A percentile compares a stretch with the other conserved stretches of the same genome.
These are phyloP conservation scores for Dermatemys mawii DNA, from an alignment of 2,113 vertebrate species.

Conservation along the genomic window DNA sequence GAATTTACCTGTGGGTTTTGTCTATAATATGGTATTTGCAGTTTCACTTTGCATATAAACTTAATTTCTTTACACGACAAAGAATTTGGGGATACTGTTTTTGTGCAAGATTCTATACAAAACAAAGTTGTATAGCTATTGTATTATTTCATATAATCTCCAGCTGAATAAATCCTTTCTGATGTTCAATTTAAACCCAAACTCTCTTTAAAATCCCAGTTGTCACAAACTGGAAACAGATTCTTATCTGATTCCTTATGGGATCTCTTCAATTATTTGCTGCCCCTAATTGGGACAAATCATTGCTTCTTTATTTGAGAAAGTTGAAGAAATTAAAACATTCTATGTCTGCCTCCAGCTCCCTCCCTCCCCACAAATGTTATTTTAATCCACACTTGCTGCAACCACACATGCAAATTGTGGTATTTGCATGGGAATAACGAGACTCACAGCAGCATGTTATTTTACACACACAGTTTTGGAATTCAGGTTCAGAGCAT, in stretches of 20 bases:
- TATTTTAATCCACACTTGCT: not conserved
- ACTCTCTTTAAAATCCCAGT: not conserved
- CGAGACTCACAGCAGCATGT: not conserved
- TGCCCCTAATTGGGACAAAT: not conserved
- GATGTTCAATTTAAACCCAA: not conserved
- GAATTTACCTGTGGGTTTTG: not conserved
- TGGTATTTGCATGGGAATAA: not conserved
- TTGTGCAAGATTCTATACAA: not conserved
- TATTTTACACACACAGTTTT: not conserved
- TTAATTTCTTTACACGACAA: not conserved
- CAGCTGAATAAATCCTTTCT: not conserved
- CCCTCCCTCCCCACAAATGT: not conserved
- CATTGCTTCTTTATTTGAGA: not conserved
- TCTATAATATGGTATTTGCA: not conserved
- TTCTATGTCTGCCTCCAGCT: not conserved
- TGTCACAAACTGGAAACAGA: not conserved
- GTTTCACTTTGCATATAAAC: not conserved
- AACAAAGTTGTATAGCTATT: not conserved
- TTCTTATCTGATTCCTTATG: not conserved
- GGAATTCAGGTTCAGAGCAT: not conserved
- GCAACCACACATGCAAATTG: not conserved
- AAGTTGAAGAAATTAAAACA: not conserved
- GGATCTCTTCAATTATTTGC: not conserved
- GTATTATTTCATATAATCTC: not conserved
- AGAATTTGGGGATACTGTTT: not conserved